phyloP scores from a whole-genome alignment of 2,888 invertebrate genomes.

The Herminia tarsipennalis region DNA sequence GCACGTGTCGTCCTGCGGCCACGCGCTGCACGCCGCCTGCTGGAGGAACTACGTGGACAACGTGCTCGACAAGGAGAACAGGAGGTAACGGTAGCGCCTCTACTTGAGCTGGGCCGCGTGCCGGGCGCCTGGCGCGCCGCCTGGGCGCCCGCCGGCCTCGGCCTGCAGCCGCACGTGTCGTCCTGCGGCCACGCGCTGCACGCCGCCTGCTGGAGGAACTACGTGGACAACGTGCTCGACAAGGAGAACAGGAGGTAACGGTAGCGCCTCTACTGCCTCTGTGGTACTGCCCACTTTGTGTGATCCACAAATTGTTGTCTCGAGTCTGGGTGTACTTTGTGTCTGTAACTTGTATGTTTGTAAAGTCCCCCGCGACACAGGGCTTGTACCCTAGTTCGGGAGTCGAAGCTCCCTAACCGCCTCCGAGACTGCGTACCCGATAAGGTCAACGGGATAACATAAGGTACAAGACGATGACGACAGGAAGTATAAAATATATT shows the following conservation, averaged over 20 bases:
- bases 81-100: constrained; percentile 84
- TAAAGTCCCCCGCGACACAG: not conserved
- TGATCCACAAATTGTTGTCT: not conserved
- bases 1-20: constrained; percentile 97
- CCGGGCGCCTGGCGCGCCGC: constrained; percentile 79
- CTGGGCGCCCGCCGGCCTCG: constrained; percentile 77
- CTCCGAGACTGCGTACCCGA: too few species aligned
- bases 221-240: constrained; percentile 94
- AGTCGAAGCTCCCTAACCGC: too few species aligned
- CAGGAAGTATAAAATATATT: too few species aligned
- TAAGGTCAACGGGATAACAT: too few species aligned
- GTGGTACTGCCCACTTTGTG: too few species aligned
- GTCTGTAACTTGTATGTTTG: too few species aligned
- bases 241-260: constrained; percentile 91
- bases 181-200: constrained; percentile 99
- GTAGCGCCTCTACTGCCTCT: too few species aligned
- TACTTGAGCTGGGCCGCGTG: too few species aligned
- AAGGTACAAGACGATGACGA: too few species aligned
- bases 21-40: constrained; percentile 98
- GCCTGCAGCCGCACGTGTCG: constrained; percentile 93
- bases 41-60: constrained; percentile 97
- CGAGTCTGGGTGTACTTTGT: not conserved
- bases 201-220: constrained; percentile 96
- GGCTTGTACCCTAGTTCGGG: too few species aligned
- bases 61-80: constrained; percentile 94